Base-by-base conservation (phyloP, 1,140 invertebrate species). In the Drosophila pseudoananassae region DNA sequence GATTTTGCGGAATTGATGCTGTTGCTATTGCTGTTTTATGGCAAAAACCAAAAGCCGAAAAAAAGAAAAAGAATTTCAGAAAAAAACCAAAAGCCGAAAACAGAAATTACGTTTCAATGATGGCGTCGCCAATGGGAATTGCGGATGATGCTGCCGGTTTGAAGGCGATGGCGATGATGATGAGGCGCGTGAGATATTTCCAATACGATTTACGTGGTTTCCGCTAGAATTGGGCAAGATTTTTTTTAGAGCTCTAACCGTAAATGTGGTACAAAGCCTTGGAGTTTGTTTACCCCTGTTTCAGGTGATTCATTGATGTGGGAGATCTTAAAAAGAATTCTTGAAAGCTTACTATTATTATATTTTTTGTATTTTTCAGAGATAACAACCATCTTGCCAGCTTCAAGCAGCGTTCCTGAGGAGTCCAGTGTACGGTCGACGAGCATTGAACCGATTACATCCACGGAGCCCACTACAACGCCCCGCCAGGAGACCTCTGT, bases 401-500 rank as follows among this genome's bases (percentile, higher is more conserved):
- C 47, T 1, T 10, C 29, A 23, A 15, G 9, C 50, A 50, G 27
- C 56, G 29, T 38, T 6, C 38, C 53, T 6, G 66, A 56, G 31
- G 69, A 87, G 12, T 52, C 78, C 6, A 72, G 76, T 23, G 50
- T 84, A 53, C 72, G 84, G 15, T 80, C 85, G 9, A 91, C 90
- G 9, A 91, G 85, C 56, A 91, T 91, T 54, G 90, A 91, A 38
- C 90, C 89, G 3, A 91, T 91, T 31, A 83, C 72, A 31, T 91
- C 90, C n/a, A 91, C 89, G 1, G 90, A 91, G 49, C 90, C 90
- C 14, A 91, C 90, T 27, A 91, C 89, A 31, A 91, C 90, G 10
- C 90, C 90, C 3, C 84, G 84, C 23, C 25, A 33, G 20, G 83
- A 78, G 17, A 46, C 10, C 7, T 45, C 38, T 38, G 50, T 40